phyloP scores from a whole-genome alignment of 2,113 vertebrate genomes.

The Halcyon malimbica region DNA sequence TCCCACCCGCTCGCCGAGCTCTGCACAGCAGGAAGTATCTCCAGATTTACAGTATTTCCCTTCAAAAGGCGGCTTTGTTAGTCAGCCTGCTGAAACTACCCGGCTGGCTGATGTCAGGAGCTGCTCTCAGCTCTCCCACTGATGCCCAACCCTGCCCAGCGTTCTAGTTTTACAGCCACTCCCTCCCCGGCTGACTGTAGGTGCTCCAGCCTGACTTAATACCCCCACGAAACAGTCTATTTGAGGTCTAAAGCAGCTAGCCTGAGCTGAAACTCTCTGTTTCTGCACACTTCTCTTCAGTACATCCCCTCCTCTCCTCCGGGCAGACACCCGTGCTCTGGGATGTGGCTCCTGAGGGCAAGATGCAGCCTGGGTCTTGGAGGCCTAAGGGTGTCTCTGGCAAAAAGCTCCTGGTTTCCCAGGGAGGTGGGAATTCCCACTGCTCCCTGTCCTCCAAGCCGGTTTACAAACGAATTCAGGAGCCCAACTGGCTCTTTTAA shows the following conservation, averaged over 20 bases:
- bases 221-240: not conserved
- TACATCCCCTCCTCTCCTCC: not conserved
- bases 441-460: not conserved
- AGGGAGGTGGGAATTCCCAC: not conserved
- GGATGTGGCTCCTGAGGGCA: not conserved
- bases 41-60: not conserved
- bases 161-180: not conserved
- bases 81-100: not conserved
- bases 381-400: not conserved
- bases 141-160: slow-evolving; percentile 10
- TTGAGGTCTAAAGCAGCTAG: not conserved
- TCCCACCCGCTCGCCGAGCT: not conserved
- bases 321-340: not conserved
- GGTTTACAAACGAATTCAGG: not conserved
- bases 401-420: not conserved
- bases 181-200: not conserved
- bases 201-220: not conserved
- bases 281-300: not conserved
- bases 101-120: not conserved
- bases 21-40: not conserved
- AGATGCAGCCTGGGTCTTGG: not conserved
- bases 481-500: not conserved
- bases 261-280: not conserved
- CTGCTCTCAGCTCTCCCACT: not conserved
- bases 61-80: not conserved